phyloP scores from a whole-genome alignment of 2,888 invertebrate species.

The Sminthurides aquaticus region DNA sequence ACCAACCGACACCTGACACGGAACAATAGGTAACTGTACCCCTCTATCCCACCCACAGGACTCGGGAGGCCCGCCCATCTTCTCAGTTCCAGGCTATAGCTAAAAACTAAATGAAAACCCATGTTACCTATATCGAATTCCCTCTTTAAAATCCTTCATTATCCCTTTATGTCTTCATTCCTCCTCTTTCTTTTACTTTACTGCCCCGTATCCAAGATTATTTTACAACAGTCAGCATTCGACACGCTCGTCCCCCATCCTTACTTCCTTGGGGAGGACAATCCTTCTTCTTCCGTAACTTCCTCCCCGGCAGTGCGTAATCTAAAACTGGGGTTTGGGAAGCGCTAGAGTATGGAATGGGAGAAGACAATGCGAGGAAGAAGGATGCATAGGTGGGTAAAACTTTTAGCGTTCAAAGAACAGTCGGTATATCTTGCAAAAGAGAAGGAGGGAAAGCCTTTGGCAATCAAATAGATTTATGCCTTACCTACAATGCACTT shows the following conservation, averaged over 20 bases:
- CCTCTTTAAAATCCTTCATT: background rate
- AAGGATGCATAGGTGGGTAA: too few relatives aligned
- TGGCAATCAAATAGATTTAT: background rate
- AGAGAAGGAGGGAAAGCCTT: background rate
- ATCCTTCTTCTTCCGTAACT: too few relatives aligned
- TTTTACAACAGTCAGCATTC: background rate
- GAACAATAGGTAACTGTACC: background rate
- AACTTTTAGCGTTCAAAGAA: too few relatives aligned
- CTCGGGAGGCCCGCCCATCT: background rate
- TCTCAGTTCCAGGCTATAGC: too few relatives aligned
- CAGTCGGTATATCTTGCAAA: too few relatives aligned
- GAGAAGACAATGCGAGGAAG: too few relatives aligned
- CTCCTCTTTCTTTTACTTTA: background rate
- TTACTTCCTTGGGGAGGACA: too few relatives aligned
- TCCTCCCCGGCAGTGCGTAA: too few relatives aligned
- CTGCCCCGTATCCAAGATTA: background rate
- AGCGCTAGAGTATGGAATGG: too few relatives aligned
- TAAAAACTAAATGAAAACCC: background rate
- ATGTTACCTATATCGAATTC: background rate
- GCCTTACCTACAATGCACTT: background rate
- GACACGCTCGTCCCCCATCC: too few relatives aligned
- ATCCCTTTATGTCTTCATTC: background rate
- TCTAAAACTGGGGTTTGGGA: too few relatives aligned
- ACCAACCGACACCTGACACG: background rate
- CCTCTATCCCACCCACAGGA: constrained; percentile 1